Percentiles rank a stretch among this genome's conserved stretches.
phyloP scores from a whole-genome alignment of 2,797 vertebrate species.

The Hippocampus kuda region DNA sequence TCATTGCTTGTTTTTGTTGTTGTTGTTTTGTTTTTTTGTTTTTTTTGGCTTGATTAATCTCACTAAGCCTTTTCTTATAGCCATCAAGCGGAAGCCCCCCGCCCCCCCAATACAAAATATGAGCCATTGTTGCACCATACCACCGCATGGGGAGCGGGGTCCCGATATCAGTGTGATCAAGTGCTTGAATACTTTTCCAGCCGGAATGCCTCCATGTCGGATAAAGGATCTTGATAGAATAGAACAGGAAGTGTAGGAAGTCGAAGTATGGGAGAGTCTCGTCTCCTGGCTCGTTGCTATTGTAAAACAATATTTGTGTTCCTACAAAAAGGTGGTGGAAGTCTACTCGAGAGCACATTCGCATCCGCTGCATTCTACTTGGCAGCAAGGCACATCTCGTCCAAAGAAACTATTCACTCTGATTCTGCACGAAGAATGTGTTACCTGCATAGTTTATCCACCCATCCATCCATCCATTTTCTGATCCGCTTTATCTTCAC shows the following conservation, averaged over 20 bases:
- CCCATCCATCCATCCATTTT: too few relatives aligned
- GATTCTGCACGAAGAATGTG: not conserved
- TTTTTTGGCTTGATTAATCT: conserved; percentile 16
- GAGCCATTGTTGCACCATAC: conserved; percentile 46
- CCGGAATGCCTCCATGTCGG: conserved; percentile 57
- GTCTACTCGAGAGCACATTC: conserved; percentile 18
- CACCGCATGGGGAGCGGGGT: conserved; percentile 18
- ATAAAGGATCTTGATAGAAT: conserved; percentile 68
- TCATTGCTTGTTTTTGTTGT: conserved; percentile 19
- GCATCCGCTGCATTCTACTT: not conserved
- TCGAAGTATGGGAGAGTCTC: conserved; percentile 55
- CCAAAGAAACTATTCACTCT: not conserved
- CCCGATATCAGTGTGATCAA: conserved; percentile 36
- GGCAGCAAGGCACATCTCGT: not conserved
- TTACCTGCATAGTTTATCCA: not conserved
- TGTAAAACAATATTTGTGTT: conserved; percentile 59
- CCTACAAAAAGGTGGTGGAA: conserved; percentile 36
- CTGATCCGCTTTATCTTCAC: too few relatives aligned
- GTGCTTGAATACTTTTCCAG: conserved; percentile 43
- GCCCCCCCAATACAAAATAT: conserved; percentile 14
- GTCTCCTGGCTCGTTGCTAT: conserved; percentile 32
- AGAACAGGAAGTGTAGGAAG: conserved; percentile 65
- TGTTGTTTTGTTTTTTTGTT: not conserved
- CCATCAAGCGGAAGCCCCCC: conserved; percentile 17
- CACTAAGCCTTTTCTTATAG: conserved; percentile 26